These are phyloP conservation scores for Heterotis niloticus DNA, from an alignment of 2,113 vertebrate genomes.

Conservation along the genomic window DNA sequence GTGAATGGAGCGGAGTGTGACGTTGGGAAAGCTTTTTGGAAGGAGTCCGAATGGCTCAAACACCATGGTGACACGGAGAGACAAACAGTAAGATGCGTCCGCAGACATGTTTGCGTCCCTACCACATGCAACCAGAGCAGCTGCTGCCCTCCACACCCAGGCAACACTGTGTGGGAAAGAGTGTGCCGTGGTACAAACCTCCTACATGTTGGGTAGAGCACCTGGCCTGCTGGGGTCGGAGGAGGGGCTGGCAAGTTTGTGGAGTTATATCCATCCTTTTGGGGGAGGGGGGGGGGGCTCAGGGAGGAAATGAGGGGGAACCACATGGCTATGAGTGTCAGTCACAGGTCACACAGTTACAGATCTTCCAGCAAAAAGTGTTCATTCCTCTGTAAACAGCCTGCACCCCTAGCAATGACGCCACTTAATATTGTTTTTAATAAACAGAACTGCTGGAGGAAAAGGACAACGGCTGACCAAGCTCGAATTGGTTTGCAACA, in stretches of 20 bases:
- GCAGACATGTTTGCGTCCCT: no score
- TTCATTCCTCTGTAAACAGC: no score
- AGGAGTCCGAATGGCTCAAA: neutral
- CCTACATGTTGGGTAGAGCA: neutral
- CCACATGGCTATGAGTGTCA: neutral
- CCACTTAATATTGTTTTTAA: no score
- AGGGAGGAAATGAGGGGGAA: conserved; percentile 7
- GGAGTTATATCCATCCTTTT: no score
- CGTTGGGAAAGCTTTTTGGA: no score
- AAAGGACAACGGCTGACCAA: no score
- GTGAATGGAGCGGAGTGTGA: neutral
- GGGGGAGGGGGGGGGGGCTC: neutral
- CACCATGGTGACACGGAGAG: neutral
- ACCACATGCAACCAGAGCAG: neutral
- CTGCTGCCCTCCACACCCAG: neutral
- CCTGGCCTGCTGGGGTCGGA: neutral
- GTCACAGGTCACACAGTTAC: neutral
- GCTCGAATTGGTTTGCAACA: no score
- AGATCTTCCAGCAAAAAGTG: neutral
- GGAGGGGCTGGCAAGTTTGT: neutral
- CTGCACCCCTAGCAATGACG: no score
- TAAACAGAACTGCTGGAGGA: no score
- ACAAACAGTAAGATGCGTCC: neutral
- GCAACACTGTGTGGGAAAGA: neutral
- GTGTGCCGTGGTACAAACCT: neutral